Evolutionary conservation across 1,140 invertebrate genomes (phyloP), one percentile per base, ranked within the genome.

Genomic region (Atta cephalotes): DNA sequence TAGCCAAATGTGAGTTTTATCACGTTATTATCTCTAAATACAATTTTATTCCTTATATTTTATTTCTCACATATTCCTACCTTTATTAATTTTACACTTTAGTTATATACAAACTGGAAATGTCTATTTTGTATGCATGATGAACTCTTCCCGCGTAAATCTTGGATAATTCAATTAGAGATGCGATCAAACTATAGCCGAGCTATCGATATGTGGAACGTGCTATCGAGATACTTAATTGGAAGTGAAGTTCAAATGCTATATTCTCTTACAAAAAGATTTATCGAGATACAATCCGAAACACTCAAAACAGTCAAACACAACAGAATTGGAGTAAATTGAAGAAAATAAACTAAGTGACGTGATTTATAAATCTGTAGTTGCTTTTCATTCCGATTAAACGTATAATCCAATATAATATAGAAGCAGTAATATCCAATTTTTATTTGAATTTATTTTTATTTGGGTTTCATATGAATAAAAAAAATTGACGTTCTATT

Each of bases 81-180:
- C 7, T 21, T 12, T 63, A 6, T 68, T 12, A 60, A 58, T 62
- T 84, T 35, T 62, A 12, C 16, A 60, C 16, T 62, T 62, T 28
- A 72, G 25, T 82, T 62, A 35, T 35, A 6, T 35, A 25, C 18
- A 10, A 84, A 49, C 14, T 9, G 49, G 45, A 76, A 84, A 62
- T 45, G 21, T 18, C 12, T 35, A 5, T 9, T 25, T 74, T 28
- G 68, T 35, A 49, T 31, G 25, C 18, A 76, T 14, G n/a, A 70
- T 74, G 58, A 63, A 84, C 39, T 76, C 60, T 62, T 10, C 53
- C 21, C 45, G 39, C 58, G n/a, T 84, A 84, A 84, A 84, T 84
- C 70, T 76, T 58, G 14, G 16, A 0, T 84, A 84, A 84, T 84
- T 84, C 58, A 84, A 74, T 84, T 84, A 84, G 56, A 84, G 80